Evolutionary conservation across 2,113 vertebrate species (phyloP), one percentile per base, ranked within the genome.

Genomic region (Lathamus discolor): DNA sequence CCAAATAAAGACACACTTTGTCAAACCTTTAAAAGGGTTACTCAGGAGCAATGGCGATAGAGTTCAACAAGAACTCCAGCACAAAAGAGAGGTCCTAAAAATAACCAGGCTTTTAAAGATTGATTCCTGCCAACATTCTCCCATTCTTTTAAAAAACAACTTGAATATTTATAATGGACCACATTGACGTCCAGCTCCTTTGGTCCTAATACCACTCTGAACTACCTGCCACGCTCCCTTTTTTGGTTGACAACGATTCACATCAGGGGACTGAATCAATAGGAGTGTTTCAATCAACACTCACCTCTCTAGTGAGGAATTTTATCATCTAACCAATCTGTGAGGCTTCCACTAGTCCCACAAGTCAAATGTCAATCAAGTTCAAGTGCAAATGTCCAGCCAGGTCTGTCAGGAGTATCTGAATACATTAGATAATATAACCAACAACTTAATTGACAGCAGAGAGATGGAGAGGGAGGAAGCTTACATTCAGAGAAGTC

Each of bases 321-420:
- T 92, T 89, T 94, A 96, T 88, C 85, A 85, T 74, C 63, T 78
- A 75, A 78, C 59, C 82, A 68, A 78, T 76, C 72, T 86, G 68
- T 35, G 68, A 70, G 41, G n/a, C 22, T 92, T 85, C 44, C 76
- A 91, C n/a, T 37, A 78, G 72, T 55, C 49, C 54, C 52, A 61
- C 33, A 81, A 11, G 44, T 90, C 73, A 93, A 90, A 94, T 39
- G 75, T 77, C 93, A 90, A 96, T 83, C 94, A 90, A 78, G 70
- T 33, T 82, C 28, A 92, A 86, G 75, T 64, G 82, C 39, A 93
- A 92, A 62, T 69, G 82, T 91, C 77, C 88, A 92, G 62, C 33
- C 39, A 75, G 39, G 51, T 83, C 77, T 74, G 96, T 77, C 67
- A 93, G 62, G 55, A 92, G n/a, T 62, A 57, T 66, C 41, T 94